Evolutionary conservation across 2,113 vertebrate species (phyloP), one percentile per base, ranked within the genome.

Genomic region (Vombatus ursinus): DNA sequence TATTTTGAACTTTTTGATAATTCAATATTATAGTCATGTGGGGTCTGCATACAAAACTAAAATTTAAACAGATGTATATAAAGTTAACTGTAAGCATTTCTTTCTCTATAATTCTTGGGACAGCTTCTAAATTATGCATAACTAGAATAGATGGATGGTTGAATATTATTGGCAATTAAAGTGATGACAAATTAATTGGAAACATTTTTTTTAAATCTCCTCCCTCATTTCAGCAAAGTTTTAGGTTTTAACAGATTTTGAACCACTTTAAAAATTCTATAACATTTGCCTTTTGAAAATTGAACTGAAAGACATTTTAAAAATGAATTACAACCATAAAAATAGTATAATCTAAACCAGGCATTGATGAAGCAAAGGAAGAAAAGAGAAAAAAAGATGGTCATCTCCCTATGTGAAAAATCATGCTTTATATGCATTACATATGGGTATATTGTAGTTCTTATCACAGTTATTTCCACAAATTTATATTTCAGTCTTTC

Each of bases 101-200:
- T 90, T 61, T 26, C n/a, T 47, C 84, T 25, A 25, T 90, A 90
- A 90, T 90, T 90, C 44, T 8, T 90, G 16, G 47, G 47, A 90
- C 47, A 48, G 19, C 7, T 89, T 61, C 54, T 44, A 90, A 8
- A 48, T 90, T 90, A 48, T 47, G 89, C 24, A 90, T 24, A 48
- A 48, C 89, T 90, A 90, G 47, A 90, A 90, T 90, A 61, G 89
- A 90, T 90, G 47, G 44, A 90, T 90, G 22, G 44, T 90, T 22
- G 48, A 24, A 90, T 90, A 90, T 47, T 48, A 48, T 90, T 90
- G 89, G 14, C 89, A 90, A 47, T 89, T n/a, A 47, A 90, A 90
- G 89, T 90, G 89, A 44, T 90, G 89, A 90, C n/a, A 90, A 90
- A 90, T 90, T 90, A 90, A 90, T 90, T 90, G 44, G 22, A 90